Percentiles rank a stretch among this genome's conserved stretches.
These are phyloP conservation scores for Halictus ligatus DNA, from an alignment of 2,888 invertebrate genomes.

Conservation along the genomic window DNA sequence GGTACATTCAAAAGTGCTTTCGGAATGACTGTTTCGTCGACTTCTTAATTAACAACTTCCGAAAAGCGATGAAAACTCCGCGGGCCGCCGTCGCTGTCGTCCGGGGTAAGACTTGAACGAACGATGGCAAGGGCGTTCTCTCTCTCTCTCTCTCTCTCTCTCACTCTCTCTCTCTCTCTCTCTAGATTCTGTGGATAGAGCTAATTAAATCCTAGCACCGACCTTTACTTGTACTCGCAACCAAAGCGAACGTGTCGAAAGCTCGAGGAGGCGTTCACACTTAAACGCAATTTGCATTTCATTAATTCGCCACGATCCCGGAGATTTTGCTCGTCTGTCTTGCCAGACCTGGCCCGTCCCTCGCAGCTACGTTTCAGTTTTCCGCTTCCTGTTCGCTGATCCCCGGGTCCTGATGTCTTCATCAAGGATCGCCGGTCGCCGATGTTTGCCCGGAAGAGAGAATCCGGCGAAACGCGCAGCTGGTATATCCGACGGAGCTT, in stretches of 20 bases:
- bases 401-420: not conserved
- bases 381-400: constrained; percentile 24
- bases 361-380: constrained; percentile 42
- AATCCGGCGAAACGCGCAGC: not conserved
- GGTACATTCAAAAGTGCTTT: constrained; percentile 55
- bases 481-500: not conserved
- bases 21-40: constrained; percentile 67
- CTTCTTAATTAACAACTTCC: constrained; percentile 74
- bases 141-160: constrained; percentile 43
- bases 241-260: constrained; percentile 77
- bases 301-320: constrained; percentile 78
- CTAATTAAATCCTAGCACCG: constrained; percentile 80
- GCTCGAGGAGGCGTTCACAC: constrained; percentile 70
- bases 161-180: constrained; percentile 39
- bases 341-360: constrained; percentile 41
- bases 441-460: not conserved
- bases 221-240: constrained; percentile 66
- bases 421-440: constrained; percentile 22
- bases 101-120: constrained; percentile 19
- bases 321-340: constrained; percentile 64
- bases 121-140: constrained; percentile 59
- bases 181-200: constrained; percentile 76
- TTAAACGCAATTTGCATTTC: constrained; percentile 81
- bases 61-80: constrained; percentile 68
- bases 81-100: not conserved